These are phyloP conservation scores for Lepilemur septentrionalis DNA, from an alignment of 2,797 vertebrate species.

Conservation along the genomic window DNA sequence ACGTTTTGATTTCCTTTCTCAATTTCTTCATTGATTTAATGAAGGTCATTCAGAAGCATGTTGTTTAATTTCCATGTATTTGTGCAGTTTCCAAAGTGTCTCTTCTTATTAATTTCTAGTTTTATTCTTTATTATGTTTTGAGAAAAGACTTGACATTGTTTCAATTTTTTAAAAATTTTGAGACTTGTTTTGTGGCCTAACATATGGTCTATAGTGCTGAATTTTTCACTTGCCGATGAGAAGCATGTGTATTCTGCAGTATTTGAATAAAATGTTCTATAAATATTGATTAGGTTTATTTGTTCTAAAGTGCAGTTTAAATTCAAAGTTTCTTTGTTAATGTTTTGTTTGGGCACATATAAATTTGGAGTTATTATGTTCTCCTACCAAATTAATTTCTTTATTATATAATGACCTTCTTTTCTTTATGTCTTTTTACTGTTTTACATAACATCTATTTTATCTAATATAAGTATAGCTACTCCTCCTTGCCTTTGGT, in stretches of 20 bases:
- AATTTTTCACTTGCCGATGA: not conserved
- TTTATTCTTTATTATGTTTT: not conserved
- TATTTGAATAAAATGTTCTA: not conserved
- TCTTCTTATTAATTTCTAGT: not conserved
- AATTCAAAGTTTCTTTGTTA: not conserved
- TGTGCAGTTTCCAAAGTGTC: not conserved
- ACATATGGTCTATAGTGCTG: not conserved
- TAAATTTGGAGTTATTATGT: not conserved
- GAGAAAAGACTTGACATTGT: not conserved
- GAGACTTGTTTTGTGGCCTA: not conserved
- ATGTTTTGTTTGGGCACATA: not conserved
- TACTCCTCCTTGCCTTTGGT: not conserved
- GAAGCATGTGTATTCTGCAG: not conserved
- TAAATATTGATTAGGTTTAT: not conserved
- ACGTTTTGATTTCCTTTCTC: not conserved
- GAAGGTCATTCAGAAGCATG: not conserved
- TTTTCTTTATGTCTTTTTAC: not conserved
- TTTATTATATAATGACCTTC: not conserved
- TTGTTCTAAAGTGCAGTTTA: not conserved
- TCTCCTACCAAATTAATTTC: not conserved
- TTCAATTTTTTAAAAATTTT: not conserved
- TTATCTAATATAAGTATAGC: not conserved
- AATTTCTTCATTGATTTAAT: not conserved
- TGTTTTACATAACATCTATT: not conserved
- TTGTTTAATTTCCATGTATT: not conserved